A percentile compares a stretch with the other conserved stretches of the same genome.
Evolutionary conservation across 2,888 invertebrate species (phyloP).

Genomic region (Oligia strigilis): DNA sequence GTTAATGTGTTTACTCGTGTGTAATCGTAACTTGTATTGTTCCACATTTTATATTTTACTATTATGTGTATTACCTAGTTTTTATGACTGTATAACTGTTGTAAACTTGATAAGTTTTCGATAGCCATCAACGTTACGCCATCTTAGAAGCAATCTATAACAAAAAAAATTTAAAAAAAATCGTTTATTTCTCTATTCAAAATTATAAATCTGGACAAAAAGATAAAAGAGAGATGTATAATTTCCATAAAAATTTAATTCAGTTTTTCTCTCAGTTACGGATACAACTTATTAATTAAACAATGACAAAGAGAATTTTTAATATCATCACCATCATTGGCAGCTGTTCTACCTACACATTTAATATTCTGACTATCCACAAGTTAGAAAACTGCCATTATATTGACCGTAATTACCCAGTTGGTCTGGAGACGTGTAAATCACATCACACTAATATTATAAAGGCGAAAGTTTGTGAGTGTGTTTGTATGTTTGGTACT

Average conservation of each 20-base stretch:
- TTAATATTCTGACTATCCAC: too few relatives aligned
- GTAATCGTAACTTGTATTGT: conserved; percentile 70
- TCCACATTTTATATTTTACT: conserved; percentile 70
- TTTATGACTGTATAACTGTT: conserved; percentile 60
- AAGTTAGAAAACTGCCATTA: too few relatives aligned
- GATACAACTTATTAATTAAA: neutral
- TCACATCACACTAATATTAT: too few relatives aligned
- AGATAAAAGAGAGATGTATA: neutral
- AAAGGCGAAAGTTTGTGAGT: too few relatives aligned
- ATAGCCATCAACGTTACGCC: conserved; percentile 44
- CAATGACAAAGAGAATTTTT: neutral
- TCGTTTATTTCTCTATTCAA: too few relatives aligned
- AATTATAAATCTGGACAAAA: neutral
- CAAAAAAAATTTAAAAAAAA: too few relatives aligned
- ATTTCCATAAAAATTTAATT: conserved; percentile 7
- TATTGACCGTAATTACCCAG: neutral
- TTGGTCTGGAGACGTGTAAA: neutral
- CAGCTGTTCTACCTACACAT: neutral
- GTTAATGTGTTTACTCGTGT: conserved; percentile 74
- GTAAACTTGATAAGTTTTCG: conserved; percentile 44
- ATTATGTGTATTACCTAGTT: conserved; percentile 61
- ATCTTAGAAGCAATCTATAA: conserved; percentile 2
- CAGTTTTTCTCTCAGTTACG: conserved; percentile 13
- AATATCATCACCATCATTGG: neutral
- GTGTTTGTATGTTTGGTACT: too few relatives aligned